phyloP scores from a whole-genome alignment of 1,140 invertebrate species.

The Metopolophium dirhodum region DNA sequence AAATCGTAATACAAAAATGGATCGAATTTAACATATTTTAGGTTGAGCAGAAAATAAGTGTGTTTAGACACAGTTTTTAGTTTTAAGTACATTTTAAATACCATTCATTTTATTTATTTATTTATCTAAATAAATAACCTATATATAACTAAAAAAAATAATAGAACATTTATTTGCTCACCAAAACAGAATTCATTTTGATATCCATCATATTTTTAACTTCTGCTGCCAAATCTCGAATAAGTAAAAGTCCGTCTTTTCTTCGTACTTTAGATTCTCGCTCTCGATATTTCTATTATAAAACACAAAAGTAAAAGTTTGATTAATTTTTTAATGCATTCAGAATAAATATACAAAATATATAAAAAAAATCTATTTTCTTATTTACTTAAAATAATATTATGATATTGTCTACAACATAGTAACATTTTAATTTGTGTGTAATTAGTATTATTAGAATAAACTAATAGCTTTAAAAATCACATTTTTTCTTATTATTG shows the following conservation, averaged over 20 bases:
- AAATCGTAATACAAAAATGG: not conserved
- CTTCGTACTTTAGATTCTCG: conserved; percentile 74
- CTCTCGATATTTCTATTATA: conserved; percentile 77
- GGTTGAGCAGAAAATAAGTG: not conserved
- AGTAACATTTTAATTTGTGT: not conserved
- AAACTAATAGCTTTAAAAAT: not conserved
- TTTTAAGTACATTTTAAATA: not conserved
- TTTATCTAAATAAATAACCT: not conserved
- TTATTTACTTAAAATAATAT: too few relatives aligned
- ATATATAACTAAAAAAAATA: not conserved
- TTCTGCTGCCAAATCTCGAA: conserved; percentile 81
- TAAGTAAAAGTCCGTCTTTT: conserved; percentile 82
- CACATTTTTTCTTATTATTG: not conserved
- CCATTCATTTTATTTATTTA: not conserved
- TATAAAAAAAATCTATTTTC: too few relatives aligned
- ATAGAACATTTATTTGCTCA: conserved; percentile 64
- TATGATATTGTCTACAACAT: not conserved
- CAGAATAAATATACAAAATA: not conserved
- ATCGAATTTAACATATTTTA: not conserved
- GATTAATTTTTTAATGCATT: not conserved
- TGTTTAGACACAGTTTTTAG: not conserved
- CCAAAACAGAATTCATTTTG: conserved; percentile 87
- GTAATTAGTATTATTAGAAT: not conserved
- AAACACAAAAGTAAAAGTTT: conserved; percentile 19
- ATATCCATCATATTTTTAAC: conserved; percentile 91